These are phyloP conservation scores for Dolichoris vasculosae DNA, from an alignment of 1,140 invertebrate species.

Conservation along the genomic window DNA sequence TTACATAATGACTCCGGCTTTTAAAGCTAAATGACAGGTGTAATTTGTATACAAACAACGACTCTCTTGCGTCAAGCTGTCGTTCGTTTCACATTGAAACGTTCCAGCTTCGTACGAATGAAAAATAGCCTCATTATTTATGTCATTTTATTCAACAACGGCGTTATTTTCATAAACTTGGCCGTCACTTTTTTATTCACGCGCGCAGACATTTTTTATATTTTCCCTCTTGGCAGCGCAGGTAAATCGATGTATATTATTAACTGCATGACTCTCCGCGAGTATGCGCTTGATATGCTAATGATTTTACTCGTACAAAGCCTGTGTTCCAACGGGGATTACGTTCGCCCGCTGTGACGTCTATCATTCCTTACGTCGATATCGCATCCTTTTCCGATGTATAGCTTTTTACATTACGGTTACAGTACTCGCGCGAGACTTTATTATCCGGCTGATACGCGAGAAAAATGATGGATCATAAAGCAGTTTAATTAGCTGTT, in stretches of 20 bases:
- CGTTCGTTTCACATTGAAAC: slow-evolving; percentile 2
- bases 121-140: slow-evolving; percentile 48
- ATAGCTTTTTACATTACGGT: not conserved
- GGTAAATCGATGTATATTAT: slow-evolving; percentile 5
- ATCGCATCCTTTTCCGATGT: not conserved
- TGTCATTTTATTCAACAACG: slow-evolving; percentile 11
- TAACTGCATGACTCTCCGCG: not conserved
- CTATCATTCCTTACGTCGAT: not conserved
- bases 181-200: not conserved
- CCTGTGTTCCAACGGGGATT: not conserved
- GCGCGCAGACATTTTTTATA: not conserved
- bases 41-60: slow-evolving; percentile 45
- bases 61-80: slow-evolving; percentile 31
- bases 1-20: slow-evolving; percentile 46
- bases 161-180: slow-evolving; percentile 15
- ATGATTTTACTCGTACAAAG: not conserved
- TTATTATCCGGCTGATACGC: not conserved
- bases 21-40: slow-evolving; percentile 56
- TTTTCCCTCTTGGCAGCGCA: not conserved
- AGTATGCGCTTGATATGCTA: not conserved
- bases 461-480: slow-evolving; percentile 26
- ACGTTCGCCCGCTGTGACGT: not conserved
- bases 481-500: slow-evolving; percentile 12
- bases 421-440: not conserved
- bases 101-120: not conserved